Conservation (phyloP, 2,888 invertebrate genomes). For the Trissoscelio sp. region DNA sequence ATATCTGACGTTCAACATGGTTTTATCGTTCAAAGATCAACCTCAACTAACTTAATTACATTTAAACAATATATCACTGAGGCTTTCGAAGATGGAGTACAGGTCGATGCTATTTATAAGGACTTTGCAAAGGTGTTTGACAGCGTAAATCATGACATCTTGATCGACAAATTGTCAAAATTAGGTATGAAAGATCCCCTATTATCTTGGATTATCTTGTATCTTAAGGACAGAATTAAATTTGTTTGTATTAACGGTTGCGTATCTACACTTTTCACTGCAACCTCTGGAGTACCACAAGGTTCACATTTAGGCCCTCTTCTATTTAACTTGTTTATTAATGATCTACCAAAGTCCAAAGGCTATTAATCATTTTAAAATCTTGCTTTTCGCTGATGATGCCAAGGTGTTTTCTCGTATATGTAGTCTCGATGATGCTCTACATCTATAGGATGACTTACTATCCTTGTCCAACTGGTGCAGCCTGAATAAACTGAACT, state of each 20-base stretch:
- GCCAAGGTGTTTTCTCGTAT: no score
- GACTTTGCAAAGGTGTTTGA: no score
- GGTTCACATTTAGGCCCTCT: constrained; percentile 3
- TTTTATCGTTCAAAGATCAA: not conserved
- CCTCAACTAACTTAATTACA: not conserved
- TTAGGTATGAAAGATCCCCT: not conserved
- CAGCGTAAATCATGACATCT: no score
- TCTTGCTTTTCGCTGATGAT: no score
- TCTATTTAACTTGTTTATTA: no score
- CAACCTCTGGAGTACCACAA: constrained; percentile 2
- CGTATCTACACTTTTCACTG: not conserved
- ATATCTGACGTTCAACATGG: not conserved
- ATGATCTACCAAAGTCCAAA: no score
- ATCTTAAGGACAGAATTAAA: not conserved
- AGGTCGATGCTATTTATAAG: not conserved
- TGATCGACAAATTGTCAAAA: not conserved
- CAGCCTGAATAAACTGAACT: no score
- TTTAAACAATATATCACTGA: not conserved
- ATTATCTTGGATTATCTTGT: not conserved
- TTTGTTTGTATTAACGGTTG: not conserved
- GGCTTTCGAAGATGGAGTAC: not conserved
- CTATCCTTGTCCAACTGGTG: no score
- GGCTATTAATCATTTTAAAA: no score
- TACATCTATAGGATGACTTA: no score
- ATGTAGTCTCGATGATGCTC: no score